Evolutionary conservation across 2,888 invertebrate genomes (phyloP).

Genomic region (Epistrophe eligans): DNA sequence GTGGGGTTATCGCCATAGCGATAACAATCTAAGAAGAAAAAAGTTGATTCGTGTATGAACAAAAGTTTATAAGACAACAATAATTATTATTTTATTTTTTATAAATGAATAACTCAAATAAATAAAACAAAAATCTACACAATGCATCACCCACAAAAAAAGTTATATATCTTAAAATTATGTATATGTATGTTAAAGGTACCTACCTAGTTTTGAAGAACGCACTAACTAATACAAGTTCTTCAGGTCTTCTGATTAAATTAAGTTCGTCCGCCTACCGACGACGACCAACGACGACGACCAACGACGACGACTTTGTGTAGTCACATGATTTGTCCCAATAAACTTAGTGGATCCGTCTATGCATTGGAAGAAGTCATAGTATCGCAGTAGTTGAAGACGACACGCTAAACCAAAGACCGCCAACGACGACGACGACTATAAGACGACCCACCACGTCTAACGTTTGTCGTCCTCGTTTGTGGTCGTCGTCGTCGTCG

Average conservation of each 20-base stretch:
- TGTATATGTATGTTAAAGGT: too few species aligned
- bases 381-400: constrained; percentile 13
- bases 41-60: constrained; percentile 13
- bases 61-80: background rate
- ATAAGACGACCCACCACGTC: background rate
- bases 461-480: constrained; percentile 23
- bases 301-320: background rate
- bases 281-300: background rate
- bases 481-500: background rate
- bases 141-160: background rate
- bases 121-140: background rate
- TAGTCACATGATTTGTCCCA: constrained; percentile 61
- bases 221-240: background rate
- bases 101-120: background rate
- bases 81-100: background rate
- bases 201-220: background rate
- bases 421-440: constrained; percentile 42
- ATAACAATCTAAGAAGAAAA: constrained; percentile 39
- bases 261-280: constrained; percentile 32
- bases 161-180: too few species aligned
- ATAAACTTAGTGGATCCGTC: constrained; percentile 34
- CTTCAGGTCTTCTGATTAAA: constrained; percentile 12
- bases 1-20: constrained; percentile 49
- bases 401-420: constrained; percentile 11
- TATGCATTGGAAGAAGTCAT: background rate